Evolutionary conservation across 2,113 vertebrate genomes (phyloP).

Genomic region (Neogobius melanostomus): DNA sequence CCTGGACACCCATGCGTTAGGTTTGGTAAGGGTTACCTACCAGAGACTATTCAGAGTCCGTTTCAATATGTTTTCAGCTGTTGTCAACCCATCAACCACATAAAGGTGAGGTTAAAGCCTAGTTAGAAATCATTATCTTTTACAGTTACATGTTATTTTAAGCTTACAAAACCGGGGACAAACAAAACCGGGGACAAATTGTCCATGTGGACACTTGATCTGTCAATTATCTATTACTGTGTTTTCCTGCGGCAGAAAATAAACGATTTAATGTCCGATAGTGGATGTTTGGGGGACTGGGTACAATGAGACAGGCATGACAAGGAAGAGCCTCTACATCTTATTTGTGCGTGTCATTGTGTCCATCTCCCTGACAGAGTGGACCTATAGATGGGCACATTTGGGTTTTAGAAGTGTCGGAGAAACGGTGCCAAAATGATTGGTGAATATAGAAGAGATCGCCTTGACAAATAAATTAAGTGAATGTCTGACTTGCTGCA

Average conservation of each 20-base stretch:
- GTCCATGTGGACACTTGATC: conserved; percentile 47
- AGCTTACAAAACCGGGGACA: conserved; percentile 14
- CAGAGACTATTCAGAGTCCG: too few relatives aligned
- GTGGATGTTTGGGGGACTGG: conserved; percentile 17
- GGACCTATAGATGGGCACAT: conserved; percentile 46
- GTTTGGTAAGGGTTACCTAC: too few relatives aligned
- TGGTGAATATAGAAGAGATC: conserved; percentile 50
- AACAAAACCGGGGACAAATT: conserved; percentile 15
- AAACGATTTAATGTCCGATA: conserved; percentile 43
- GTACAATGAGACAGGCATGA: conserved; percentile 44
- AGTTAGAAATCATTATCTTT: too few relatives aligned
- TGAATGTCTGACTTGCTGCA: conserved; percentile 40
- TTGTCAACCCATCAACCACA: too few relatives aligned
- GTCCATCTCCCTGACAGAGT: conserved; percentile 50
- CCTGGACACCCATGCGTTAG: too few relatives aligned
- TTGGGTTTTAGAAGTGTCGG: conserved; percentile 54
- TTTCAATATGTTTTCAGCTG: too few relatives aligned
- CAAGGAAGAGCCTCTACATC: conserved; percentile 53
- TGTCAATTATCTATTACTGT: conserved; percentile 56
- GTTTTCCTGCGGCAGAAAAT: conserved; percentile 35
- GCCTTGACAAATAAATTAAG: conserved; percentile 64
- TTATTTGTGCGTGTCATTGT: conserved; percentile 61
- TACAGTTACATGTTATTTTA: too few relatives aligned
- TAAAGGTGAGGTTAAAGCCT: too few relatives aligned
- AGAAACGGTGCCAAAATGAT: conserved; percentile 50